Evolutionary conservation across 2,888 invertebrate genomes (phyloP), one percentile per base, ranked within the genome.

Genomic region (Archips crataeganus): DNA sequence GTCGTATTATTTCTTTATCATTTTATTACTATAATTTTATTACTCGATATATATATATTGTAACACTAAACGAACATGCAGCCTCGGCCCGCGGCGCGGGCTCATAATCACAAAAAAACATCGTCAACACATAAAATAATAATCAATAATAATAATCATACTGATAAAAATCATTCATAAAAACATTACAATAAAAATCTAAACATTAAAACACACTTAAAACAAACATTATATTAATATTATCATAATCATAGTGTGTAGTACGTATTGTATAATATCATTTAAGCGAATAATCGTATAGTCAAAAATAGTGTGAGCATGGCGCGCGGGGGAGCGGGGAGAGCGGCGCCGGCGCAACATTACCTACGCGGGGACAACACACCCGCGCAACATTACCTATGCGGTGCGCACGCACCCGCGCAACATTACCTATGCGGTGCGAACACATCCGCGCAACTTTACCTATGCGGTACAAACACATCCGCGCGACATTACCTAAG

Each of bases 171-270:
- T 94, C 94, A 94, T 94, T 90, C 94, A 94, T 94, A 94, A 94
- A 94, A 94, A 94, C 94, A 94, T 94, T 94, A 94, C 91, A 94
- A 94, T 94, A 94, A 94, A 94, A 94, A 94, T 94, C 94, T 94
- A 94, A 94, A 94, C 93, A 93, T 94, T 94, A 94, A 94, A 94
- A 94, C 94, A 94, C 94, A 89, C 94, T 94, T 94, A 94, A 94
- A 94, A 94, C 94, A 94, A 94, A 93, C 93, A 94, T 94, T 94
- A 94, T 94, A 94, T 94, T 94, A 94, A 94, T 94, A 94, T 93
- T 94, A 94, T 92, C 90, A 87, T 94, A 92, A 92, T 94, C 90
- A 93, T 94, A 94, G 93, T 91, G 93, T 93, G 93, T 94, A 93
- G 93, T 94, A 93, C 90, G 92, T 93, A 93, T 57, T 89, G 92